Evolutionary conservation across 2,888 invertebrate genomes (phyloP), one percentile per base, ranked within the genome.

Genomic region (Rhamphomyia laevipes): DNA sequence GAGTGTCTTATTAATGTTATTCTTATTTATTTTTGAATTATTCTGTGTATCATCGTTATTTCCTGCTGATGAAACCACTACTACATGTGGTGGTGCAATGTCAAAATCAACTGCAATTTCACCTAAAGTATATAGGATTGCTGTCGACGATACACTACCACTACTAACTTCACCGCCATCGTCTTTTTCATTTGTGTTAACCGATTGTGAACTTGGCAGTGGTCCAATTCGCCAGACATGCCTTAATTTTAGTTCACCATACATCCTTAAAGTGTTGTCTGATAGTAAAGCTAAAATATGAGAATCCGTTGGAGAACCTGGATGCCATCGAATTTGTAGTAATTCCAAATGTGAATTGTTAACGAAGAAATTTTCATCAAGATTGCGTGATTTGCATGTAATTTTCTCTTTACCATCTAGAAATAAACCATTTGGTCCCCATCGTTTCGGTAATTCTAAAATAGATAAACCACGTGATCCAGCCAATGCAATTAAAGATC

Each of bases 21-120:
- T 27, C 23, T 27, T 27, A 27, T 27, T 21, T 18, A 12, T 13
- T 18, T 13, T 18, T 18, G 2, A 18, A 11, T 40, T 15, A 18
- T 40, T 18, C 17, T 38, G 15, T 2, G 7, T 15, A 2, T 38
- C 38, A 18, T 40, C 40, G 1, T 11, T 18, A 18, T 40, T 40
- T 2, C 4, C 18, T 40, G 17, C 4, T 27, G 23, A 27, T 27
- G 23, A 6, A 27, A 27, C 23, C 40, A 40, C 10, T 18, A 42
- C 27, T 13, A 42, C 23, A 21, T 27, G 21, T 6, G 42, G 17
- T 49, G 78, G 77, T 2, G 80, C 81, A 63, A 88, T 84, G 61
- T 91, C 89, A 72, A 94, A 93, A 69, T 88, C 86, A 15, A 92
- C 85, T 0, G 87, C 87, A 0, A 81, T 80, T 61, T 93, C 91